A percentile compares a stretch with the other conserved stretches of the same genome.
Evolutionary conservation across 2,888 invertebrate species (phyloP).

Genomic region (Lordiphosa fenestrarum): DNA sequence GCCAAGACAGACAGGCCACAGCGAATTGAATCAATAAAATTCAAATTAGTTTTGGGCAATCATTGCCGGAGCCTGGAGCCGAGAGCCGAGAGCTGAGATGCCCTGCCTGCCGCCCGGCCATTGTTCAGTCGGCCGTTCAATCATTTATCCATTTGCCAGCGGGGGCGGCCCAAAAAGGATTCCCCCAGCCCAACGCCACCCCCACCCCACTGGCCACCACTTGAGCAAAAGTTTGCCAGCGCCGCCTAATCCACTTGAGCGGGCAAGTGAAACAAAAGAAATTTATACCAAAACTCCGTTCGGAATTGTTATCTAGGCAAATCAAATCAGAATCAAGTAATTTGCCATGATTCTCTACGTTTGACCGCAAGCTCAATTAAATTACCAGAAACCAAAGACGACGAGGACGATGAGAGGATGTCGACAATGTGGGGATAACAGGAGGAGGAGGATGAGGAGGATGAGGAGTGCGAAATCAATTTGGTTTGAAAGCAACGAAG

Average conservation of each 20-base stretch:
- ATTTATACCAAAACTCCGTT: slow-evolving; percentile 13
- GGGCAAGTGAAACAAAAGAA: slow-evolving; percentile 51
- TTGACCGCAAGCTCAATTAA: slow-evolving; percentile 78
- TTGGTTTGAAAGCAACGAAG: not conserved
- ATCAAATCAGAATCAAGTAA: slow-evolving; percentile 78
- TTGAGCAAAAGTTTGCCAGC: slow-evolving; percentile 40
- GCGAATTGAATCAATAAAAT: slow-evolving; percentile 72
- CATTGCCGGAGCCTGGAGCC: slow-evolving; percentile 39
- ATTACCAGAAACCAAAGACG: slow-evolving; percentile 57
- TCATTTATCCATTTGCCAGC: slow-evolving; percentile 69
- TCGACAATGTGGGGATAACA: not conserved
- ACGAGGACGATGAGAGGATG: slow-evolving; percentile 2
- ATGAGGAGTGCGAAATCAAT: slow-evolving; percentile 10
- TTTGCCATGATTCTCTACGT: slow-evolving; percentile 74
- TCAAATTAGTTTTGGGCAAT: slow-evolving; percentile 77
- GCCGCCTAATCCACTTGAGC: slow-evolving; percentile 51
- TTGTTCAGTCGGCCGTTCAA: slow-evolving; percentile 49
- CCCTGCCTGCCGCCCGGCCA: slow-evolving; percentile 2
- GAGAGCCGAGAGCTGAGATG: not conserved
- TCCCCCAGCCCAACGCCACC: not conserved
- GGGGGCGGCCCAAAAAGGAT: slow-evolving; percentile 7
- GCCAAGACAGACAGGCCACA: slow-evolving; percentile 37
- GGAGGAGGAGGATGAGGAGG: too few species aligned
- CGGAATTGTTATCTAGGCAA: slow-evolving; percentile 69
- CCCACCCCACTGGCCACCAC: too few species aligned